Evolutionary conservation across 2,113 vertebrate genomes (phyloP).

Genomic region (Eleginops maclovinus): DNA sequence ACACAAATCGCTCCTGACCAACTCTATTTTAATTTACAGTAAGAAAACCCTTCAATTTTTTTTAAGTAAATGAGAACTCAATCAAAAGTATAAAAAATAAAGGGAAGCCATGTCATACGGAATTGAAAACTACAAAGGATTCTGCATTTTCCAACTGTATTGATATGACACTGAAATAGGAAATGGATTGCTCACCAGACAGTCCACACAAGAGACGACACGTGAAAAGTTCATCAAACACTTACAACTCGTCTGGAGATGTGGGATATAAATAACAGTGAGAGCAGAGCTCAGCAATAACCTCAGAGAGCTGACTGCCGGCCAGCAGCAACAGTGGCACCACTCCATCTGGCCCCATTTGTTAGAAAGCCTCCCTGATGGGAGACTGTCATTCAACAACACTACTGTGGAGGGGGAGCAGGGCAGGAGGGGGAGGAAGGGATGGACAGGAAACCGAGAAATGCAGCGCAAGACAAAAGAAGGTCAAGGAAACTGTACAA

Average conservation of each 20-base stretch:
- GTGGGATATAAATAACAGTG: conserved; percentile 65
- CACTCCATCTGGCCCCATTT: conserved; percentile 76
- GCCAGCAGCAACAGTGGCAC: conserved; percentile 69
- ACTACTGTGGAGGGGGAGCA: neutral
- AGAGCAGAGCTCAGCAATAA: conserved; percentile 64
- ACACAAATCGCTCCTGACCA: neutral
- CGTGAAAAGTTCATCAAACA: conserved; percentile 69
- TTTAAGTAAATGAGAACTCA: too few relatives aligned
- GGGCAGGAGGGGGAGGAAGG: neutral
- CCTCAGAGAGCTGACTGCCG: conserved; percentile 55
- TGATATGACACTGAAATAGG: too few relatives aligned
- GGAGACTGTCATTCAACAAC: conserved; percentile 61
- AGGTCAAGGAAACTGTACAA: neutral
- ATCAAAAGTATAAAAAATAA: neutral
- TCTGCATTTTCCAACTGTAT: neutral
- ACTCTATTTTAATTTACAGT: conserved; percentile 4
- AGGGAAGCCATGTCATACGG: neutral
- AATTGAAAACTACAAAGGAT: neutral
- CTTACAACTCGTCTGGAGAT: conserved; percentile 44
- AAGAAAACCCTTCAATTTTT: too few relatives aligned
- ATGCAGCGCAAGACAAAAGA: neutral
- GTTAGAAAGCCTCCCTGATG: conserved; percentile 72
- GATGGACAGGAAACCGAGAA: neutral
- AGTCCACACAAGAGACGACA: conserved; percentile 19
- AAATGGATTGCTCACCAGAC: neutral